Conservation (phyloP, 1,140 invertebrate species). For the Heterodera schachtii region DNA sequence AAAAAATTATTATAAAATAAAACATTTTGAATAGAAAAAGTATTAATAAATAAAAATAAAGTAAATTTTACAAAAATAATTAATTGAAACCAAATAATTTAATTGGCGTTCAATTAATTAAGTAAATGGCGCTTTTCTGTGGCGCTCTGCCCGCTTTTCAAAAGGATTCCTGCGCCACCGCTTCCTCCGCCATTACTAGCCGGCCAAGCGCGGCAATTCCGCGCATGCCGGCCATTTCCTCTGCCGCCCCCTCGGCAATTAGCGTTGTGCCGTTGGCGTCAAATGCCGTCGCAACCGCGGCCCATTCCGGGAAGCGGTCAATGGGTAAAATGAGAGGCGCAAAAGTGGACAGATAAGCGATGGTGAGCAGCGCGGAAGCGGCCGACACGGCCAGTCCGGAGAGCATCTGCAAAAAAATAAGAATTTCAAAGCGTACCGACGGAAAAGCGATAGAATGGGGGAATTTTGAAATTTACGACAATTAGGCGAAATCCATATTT, state of each 20-base stretch:
- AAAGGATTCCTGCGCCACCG: neutral
- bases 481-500: neutral
- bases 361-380: slow-evolving; percentile 2
- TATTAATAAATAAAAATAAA: no score
- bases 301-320: slow-evolving; percentile 44
- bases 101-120: no score
- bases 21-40: no score
- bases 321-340: slow-evolving; percentile 49
- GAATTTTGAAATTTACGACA: no score
- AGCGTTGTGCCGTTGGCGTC: no score
- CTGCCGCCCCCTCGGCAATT: neutral
- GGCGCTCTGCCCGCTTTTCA: no score
- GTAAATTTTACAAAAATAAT: no score
- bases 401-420: slow-evolving; percentile 12
- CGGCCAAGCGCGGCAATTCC: no score
- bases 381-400: slow-evolving; percentile 18
- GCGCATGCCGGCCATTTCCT: neutral
- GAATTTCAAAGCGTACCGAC: neutral
- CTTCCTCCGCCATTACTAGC: neutral
- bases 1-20: no score
- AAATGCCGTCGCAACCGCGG: slow-evolving; percentile 4
- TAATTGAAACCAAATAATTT: no score
- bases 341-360: slow-evolving; percentile 47
- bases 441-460: neutral
- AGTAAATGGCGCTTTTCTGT: no score